Base-by-base conservation (phyloP, 2,113 vertebrate genomes). In the Dipodomys merriami region DNA sequence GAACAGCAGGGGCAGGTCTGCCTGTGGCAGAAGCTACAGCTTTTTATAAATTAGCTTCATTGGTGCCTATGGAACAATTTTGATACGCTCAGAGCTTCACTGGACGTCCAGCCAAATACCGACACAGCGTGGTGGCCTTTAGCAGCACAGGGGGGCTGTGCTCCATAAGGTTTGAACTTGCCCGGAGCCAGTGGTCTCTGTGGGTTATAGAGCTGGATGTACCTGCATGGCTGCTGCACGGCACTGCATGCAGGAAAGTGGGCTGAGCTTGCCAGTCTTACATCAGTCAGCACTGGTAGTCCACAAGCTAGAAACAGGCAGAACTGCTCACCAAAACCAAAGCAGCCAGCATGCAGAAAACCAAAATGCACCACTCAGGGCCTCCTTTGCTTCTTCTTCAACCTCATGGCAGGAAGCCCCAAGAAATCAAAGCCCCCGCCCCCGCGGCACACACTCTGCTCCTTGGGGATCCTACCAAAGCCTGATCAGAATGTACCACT, bases 141-240 rank as follows among this genome's bases (percentile, higher is more conserved):
- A 79, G 13, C 39, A 49, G 9, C 2, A 2, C 67, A n/a, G 53
- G 27, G 27, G 29, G 27, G 30, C 71, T 78, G 12, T 22, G 5
- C 8, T 4, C 15, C 29, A 18, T 68, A 35, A 74, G 33, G 20
- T 46, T 88, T 39, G 49, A n/a, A 64, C 69, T 35, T 3, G 2
- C 20, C 1, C n/a, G 3, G 10, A 8, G 6, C 5, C 71, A 39
- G 53, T 7, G 18, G 29, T 5, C 0, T 16, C 8, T 57, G 53
- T 57, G 53, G 13, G 4, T 13, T n/a, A 23, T 7, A 27, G 46
- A 76, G 22, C 46, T 25, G 23, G 62, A 11, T 7, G 4, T 0
- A 1, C 49, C 57, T 39, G n/a, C 20, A 1, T 13, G n/a, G 69
- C 33, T 29, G 1, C 29, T 71, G 60, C 39, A 30, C 9, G 20